Base-by-base conservation (phyloP, 2,113 vertebrate species). In the Scartelaos histophorus region DNA sequence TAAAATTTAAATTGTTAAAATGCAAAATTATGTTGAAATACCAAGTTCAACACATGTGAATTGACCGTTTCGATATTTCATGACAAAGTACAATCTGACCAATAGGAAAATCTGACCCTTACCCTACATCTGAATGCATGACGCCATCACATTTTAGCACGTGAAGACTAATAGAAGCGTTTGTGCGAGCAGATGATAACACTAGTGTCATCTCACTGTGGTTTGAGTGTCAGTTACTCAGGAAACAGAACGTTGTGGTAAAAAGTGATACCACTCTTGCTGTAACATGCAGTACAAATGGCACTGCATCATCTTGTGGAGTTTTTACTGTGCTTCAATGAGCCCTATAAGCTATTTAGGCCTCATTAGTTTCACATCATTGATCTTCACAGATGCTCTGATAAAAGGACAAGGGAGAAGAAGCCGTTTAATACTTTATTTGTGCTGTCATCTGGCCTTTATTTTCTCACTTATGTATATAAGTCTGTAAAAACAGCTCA, bases 231-330 rank as follows among this genome's bases (percentile, higher is more conserved):
- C 71, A 73, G 15, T 62, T 69, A 72, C 46, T 72, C 75, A 83
- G 85, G 81, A 88, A 85, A 84, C 72, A 69, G 81, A 83, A 87
- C 70, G 76, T 70, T 71, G 71, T 78, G 79, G 60, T 64, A 13
- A 19, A 29, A 66, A 72, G 47, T 66, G 86, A 83, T 79, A 79
- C 73, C 69, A 4, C 60, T 66, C 25, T 35, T 68, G 38, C 65
- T 69, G 77, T 70, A 70, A 74, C 71, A 71, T 45, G 17, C 64
- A 45, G 22, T 35, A 72, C 1, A 17, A 53, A 56, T 82, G 65
- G 35, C 51, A 12, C 71, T 16, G 45, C 22, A 51, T 67, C 19
- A 46, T 82, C 51, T 67, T 7, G 13, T 60, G 6, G 3, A 25
- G 47, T 70, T 13, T 69, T 65, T 38, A 45, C 34, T 47, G 38